Percentiles rank a stretch among this genome's conserved stretches.
Conservation (phyloP, 2,888 invertebrate species). For the Trissolcus japonicus region DNA sequence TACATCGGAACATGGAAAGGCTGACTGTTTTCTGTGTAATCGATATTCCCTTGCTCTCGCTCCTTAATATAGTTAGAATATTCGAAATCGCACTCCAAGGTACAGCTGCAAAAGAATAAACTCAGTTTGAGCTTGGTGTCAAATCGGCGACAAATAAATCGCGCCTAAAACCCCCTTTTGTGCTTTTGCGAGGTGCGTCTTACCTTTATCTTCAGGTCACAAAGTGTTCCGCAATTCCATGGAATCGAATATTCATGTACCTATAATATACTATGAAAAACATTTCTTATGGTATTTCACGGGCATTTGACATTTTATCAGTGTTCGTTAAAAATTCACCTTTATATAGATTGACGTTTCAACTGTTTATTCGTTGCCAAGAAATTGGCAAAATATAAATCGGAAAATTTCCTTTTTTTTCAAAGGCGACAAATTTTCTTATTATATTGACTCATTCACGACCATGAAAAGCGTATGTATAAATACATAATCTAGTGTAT, state of each 20-base stretch:
- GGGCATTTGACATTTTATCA: too few relatives aligned
- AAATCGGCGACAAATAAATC: slow-evolving; percentile 18
- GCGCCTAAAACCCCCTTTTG: slow-evolving; percentile 1
- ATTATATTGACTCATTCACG: too few relatives aligned
- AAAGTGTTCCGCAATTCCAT: slow-evolving; percentile 6
- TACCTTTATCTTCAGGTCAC: slow-evolving; percentile 2
- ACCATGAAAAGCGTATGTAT: too few relatives aligned
- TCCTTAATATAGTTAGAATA: slow-evolving; percentile 41
- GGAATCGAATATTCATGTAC: slow-evolving; percentile 13
- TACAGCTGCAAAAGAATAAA: slow-evolving; percentile 19
- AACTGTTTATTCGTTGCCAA: too few relatives aligned
- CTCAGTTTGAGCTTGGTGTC: slow-evolving; percentile 24
- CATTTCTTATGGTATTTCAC: too few relatives aligned
- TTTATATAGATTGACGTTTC: too few relatives aligned
- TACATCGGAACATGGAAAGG: slow-evolving; percentile 77
- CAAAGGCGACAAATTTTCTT: too few relatives aligned
- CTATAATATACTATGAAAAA: slow-evolving; percentile 4
- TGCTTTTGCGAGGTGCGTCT: slow-evolving; percentile 1
- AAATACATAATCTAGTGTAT: too few relatives aligned
- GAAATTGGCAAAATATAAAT: too few relatives aligned
- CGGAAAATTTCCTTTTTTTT: too few relatives aligned
- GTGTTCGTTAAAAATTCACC: too few relatives aligned
- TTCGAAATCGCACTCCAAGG: slow-evolving; percentile 36
- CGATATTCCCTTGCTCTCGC: slow-evolving; percentile 23
- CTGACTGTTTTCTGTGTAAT: slow-evolving; percentile 60